Evolutionary conservation across 2,113 vertebrate species (phyloP).

Genomic region (Grammomys surdaster): DNA sequence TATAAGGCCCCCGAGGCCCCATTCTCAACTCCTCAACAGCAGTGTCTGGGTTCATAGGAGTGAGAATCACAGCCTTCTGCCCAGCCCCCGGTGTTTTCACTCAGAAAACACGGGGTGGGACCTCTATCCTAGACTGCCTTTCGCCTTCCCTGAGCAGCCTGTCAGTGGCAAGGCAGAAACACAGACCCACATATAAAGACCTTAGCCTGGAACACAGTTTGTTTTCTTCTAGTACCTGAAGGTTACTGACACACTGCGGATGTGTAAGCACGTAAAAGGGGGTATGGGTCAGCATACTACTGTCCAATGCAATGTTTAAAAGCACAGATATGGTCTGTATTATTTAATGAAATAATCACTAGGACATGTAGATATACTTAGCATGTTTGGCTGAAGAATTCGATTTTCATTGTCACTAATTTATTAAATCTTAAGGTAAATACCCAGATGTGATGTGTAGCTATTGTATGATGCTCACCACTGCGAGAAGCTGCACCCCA

Average conservation of each 20-base stretch:
- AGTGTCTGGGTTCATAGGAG: no score
- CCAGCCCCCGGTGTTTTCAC: no score
- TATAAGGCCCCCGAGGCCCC: no score
- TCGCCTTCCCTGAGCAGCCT: no score
- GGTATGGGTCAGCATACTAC: not conserved
- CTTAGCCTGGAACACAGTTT: not conserved
- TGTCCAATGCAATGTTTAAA: not conserved
- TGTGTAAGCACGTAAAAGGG: not conserved
- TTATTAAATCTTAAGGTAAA: conserved; percentile 3
- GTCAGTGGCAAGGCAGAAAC: no score
- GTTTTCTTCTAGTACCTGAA: not conserved
- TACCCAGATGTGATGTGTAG: not conserved
- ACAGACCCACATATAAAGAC: not conserved
- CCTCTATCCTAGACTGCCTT: no score
- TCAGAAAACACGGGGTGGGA: no score
- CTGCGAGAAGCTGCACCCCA: not conserved
- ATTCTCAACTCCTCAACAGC: no score
- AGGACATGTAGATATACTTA: not conserved
- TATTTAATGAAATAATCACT: not conserved
- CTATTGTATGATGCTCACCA: not conserved
- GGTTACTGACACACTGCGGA: not conserved
- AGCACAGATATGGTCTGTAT: not conserved
- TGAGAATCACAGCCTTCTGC: no score
- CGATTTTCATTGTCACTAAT: not conserved
- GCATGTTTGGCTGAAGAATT: not conserved